phyloP scores from a whole-genome alignment of 2,888 invertebrate genomes.

The Zaprionus obscuricornis region DNA sequence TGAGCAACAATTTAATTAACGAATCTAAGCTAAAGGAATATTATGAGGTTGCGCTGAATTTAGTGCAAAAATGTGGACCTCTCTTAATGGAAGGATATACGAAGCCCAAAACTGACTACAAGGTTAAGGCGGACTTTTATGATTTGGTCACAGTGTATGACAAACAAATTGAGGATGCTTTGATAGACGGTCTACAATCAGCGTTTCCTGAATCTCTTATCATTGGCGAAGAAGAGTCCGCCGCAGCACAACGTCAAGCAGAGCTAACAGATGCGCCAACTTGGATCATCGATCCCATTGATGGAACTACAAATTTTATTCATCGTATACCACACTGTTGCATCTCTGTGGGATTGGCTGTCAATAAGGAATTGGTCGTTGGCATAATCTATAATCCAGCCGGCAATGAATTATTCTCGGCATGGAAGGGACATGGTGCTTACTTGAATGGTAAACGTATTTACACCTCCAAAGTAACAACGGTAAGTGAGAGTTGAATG shows the following conservation, averaged over 20 bases:
- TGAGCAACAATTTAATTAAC: conserved; percentile 41
- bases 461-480: conserved; percentile 78
- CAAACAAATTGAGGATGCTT: conserved; percentile 88
- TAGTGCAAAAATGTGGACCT: conserved; percentile 81
- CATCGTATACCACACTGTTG: conserved; percentile 87
- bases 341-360: conserved; percentile 87
- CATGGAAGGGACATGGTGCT: conserved; percentile 89
- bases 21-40: conserved; percentile 73
- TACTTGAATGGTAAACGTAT: conserved; percentile 89
- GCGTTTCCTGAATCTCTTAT: conserved; percentile 88
- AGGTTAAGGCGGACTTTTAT: conserved; percentile 85
- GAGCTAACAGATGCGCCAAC: conserved; percentile 90
- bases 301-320: conserved; percentile 94
- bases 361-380: conserved; percentile 86
- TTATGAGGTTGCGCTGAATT: conserved; percentile 74
- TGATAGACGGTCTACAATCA: conserved; percentile 85
- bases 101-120: conserved; percentile 74
- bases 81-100: conserved; percentile 79
- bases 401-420: conserved; percentile 88
- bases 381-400: conserved; percentile 92
- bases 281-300: conserved; percentile 94
- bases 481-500: conserved; percentile 66
- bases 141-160: conserved; percentile 93
- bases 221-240: conserved; percentile 90
- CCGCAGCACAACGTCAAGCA: conserved; percentile 75